Evolutionary conservation across 1,140 invertebrate species (phyloP), one percentile per base, ranked within the genome.

Genomic region (Stegodyphus dumicola): DNA sequence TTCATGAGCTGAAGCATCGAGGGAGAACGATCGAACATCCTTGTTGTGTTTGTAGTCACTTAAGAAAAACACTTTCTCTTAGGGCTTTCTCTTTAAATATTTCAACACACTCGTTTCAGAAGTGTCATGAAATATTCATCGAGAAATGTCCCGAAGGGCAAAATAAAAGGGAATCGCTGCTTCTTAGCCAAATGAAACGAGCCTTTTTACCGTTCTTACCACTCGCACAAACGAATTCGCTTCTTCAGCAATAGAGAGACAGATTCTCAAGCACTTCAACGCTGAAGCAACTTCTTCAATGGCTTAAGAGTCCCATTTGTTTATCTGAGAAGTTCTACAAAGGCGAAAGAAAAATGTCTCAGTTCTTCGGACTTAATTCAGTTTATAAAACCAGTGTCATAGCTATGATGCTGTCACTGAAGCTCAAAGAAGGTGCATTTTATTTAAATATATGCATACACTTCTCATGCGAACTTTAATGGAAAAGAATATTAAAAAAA

Each of bases 71-170:
- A 64, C 60, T 64, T 64, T 64, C 60, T 64, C 60, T 64, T 64
- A 56, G 77, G 77, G 66, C 54, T 79, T 79, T 70, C 77, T 60
- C 77, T 53, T 70, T 79, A 66, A 79, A 79, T 79, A 79, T 79
- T 79, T 79, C 77, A 79, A 70, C 52, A 17, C 49, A 69, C 18
- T 69, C 66, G 6, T 60, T 54, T 70, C 69, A 56, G 52, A 10
- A 49, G 49, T 77, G 76, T 53, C 9, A 17, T 79, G 77, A 79
- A 79, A 79, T 79, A 79, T 79, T 79, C 70, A 79, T 33, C 33
- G 56, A 56, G 18, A 79, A 49, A 54, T n/a, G 17, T 52, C 64
- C 52, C 11, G 65, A 54, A 11, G 56, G 77, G 49, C 17, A 69
- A 60, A 67, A 70, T 33, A 33, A 33, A 33, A 33, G 33, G 33